phyloP scores from a whole-genome alignment of 2,888 invertebrate species.

The Tetrapedia diversipes region DNA sequence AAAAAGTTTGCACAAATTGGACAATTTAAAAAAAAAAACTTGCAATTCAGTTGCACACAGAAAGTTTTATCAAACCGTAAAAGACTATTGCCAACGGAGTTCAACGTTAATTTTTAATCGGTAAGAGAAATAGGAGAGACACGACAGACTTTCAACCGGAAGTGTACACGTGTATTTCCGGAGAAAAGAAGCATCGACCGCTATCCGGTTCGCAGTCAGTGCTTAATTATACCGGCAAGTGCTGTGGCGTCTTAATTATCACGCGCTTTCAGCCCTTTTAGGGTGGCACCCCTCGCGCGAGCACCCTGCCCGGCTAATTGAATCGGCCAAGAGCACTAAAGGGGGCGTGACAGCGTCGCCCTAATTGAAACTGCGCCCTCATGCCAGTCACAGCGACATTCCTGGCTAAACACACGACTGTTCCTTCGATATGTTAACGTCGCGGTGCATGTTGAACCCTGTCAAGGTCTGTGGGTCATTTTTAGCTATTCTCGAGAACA shows the following conservation, averaged over 20 bases:
- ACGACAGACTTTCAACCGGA: too few species aligned
- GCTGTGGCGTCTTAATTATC: conserved; percentile 64
- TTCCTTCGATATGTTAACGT: neutral
- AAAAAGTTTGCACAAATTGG: too few species aligned
- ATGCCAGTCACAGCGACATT: neutral
- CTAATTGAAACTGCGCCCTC: conserved; percentile 57
- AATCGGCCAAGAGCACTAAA: conserved; percentile 55
- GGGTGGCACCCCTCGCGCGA: conserved; percentile 50
- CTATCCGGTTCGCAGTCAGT: conserved; percentile 19
- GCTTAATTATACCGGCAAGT: conserved; percentile 62
- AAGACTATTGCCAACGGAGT: too few species aligned
- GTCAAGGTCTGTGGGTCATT: too few species aligned
- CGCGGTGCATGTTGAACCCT: too few species aligned
- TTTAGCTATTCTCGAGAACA: too few species aligned
- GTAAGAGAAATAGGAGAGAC: too few species aligned
- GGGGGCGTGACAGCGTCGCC: conserved; percentile 33
- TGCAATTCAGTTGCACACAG: too few species aligned
- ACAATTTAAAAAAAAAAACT: too few species aligned
- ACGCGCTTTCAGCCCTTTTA: conserved; percentile 60
- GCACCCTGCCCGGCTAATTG: conserved; percentile 62
- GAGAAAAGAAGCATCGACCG: conserved; percentile 19
- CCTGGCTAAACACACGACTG: conserved; percentile 2
- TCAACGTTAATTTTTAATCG: too few species aligned
- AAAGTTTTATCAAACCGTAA: too few species aligned
- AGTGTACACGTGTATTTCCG: neutral